Evolutionary conservation across 2,888 invertebrate species (phyloP), one percentile per base, ranked within the genome.

Genomic region (Ichneumoninae sp.): DNA sequence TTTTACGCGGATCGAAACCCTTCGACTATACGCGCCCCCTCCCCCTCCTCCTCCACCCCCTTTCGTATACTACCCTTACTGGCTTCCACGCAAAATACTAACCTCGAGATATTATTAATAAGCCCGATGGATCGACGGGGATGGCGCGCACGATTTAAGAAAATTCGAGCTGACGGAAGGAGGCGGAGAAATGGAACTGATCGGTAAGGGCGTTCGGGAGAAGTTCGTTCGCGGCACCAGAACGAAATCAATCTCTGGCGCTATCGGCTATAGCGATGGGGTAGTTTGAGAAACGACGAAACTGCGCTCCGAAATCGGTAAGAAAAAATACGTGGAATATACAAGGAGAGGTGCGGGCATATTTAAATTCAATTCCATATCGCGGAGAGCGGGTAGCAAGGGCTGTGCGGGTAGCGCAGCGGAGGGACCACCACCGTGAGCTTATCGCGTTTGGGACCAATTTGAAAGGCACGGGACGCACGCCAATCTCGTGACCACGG

Each of bases 61-160:
- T 22, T 75, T 76, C 72, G 3, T 22, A 54, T 54, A 72, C 84
- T 77, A 50, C 62, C 65, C 60, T 75, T 75, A 83, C 75, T 80
- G 79, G 82, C 84, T 72, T 79, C 86, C 85, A 50, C 88, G 91
- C 91, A 93, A 60, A 93, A 93, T 92, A 91, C 93, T 93, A 93
- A 92, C 92, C 92, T 91, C 91, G 86, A 92, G 93, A 93, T 93
- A 92, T 93, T 93, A 93, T 93, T 93, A 93, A 93, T 93, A 93
- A 93, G 92, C 89, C 89, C 75, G 72, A 74, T 66, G 54, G 16
- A 30, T 60, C 33, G 75, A 75, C 47, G n/a, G 74, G 62, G 74
- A 75, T 40, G 40, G 47, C 50, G 33, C 10, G 8, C 22, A 2
- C 54, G 54, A 54, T 54, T 65, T 65, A 62, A 26, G 22, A 52